Percentiles rank a stretch among this genome's conserved stretches.
Conservation (phyloP, 2,888 invertebrate species). For the Acronicta psi region DNA sequence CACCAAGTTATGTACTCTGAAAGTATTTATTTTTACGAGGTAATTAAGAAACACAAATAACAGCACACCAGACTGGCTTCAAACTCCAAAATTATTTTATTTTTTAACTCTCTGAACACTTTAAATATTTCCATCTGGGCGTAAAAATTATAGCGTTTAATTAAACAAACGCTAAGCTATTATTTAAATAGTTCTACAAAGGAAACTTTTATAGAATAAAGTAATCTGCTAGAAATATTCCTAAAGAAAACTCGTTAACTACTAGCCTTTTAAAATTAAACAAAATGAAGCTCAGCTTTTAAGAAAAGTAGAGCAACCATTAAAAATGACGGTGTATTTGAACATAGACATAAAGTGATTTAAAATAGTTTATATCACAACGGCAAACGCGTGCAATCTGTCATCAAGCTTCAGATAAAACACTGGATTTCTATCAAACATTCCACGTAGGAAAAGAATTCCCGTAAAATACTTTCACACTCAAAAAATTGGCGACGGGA, state of each 20-base stretch:
- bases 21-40: conserved; percentile 35
- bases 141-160: conserved; percentile 39
- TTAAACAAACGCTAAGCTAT: conserved; percentile 35
- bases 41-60: conserved; percentile 51
- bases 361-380: not conserved
- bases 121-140: conserved; percentile 30
- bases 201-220: conserved; percentile 33
- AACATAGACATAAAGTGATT: conserved; percentile 7
- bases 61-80: conserved; percentile 26
- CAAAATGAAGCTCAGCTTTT: conserved; percentile 13
- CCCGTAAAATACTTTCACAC: conserved; percentile 38
- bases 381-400: conserved; percentile 9
- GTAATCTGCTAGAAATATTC: conserved; percentile 28
- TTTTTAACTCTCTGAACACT: conserved; percentile 40
- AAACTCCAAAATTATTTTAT: conserved; percentile 46
- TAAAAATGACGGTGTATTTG: not conserved
- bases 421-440: conserved; percentile 43
- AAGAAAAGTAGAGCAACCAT: conserved; percentile 5
- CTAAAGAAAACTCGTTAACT: conserved; percentile 36
- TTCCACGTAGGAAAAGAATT: conserved; percentile 36
- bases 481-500: conserved; percentile 47
- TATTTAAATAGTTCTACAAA: conserved; percentile 48
- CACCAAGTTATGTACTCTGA: conserved; percentile 11
- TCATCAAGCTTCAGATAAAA: conserved; percentile 10
- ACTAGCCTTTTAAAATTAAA: conserved; percentile 31